Evolutionary conservation across 2,797 vertebrate genomes (phyloP).

Genomic region (Apogon hyalosoma): DNA sequence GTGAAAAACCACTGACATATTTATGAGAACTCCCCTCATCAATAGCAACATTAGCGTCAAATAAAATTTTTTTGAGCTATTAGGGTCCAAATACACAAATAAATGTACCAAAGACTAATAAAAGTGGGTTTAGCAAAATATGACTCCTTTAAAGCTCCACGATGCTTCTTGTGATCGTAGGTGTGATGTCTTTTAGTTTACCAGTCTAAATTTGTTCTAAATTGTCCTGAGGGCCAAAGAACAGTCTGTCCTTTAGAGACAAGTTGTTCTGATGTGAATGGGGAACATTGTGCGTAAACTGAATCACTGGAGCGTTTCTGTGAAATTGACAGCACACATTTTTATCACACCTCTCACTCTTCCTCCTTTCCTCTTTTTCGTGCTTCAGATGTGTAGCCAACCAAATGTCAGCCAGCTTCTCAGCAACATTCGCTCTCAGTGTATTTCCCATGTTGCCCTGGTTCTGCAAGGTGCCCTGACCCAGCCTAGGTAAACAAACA

Average conservation of each 20-base stretch:
- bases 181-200: neutral
- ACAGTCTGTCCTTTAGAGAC: constrained; percentile 30
- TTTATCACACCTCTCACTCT: constrained; percentile 16
- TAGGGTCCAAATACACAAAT: too few relatives aligned
- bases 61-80: too few relatives aligned
- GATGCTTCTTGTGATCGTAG: neutral
- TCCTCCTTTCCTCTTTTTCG: constrained; percentile 2
- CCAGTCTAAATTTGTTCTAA: constrained; percentile 19
- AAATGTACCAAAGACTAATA: too few relatives aligned
- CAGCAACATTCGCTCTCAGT: constrained; percentile 99
- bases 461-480: constrained; percentile 96
- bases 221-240: constrained; percentile 13
- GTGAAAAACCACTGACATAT: too few relatives aligned
- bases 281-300: constrained; percentile 32
- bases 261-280: constrained; percentile 26
- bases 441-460: constrained; percentile 96
- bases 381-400: constrained; percentile 95
- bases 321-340: constrained; percentile 36
- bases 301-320: constrained; percentile 21
- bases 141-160: too few relatives aligned
- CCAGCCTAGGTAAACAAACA: constrained; percentile 89
- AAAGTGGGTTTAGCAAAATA: too few relatives aligned
- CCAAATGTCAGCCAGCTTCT: constrained; percentile 96
- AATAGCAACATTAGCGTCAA: too few relatives aligned
- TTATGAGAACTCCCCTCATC: too few relatives aligned